Evolutionary conservation across 2,888 invertebrate genomes (phyloP), one percentile per base, ranked within the genome.

Genomic region (Philaethria dido): DNA sequence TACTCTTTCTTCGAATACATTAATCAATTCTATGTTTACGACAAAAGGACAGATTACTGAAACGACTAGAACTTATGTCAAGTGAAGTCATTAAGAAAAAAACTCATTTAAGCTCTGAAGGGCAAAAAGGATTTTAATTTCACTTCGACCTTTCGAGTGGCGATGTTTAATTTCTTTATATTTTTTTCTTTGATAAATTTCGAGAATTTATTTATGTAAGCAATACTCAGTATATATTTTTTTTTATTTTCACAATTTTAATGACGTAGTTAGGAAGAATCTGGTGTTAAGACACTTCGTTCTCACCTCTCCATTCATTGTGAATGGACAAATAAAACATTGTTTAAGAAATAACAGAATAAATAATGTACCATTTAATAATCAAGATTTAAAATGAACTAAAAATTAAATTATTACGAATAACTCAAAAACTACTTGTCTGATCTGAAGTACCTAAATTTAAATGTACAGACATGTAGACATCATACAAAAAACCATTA

Each of bases 1-100:
- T 8, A 2, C 20, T 47, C 14, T 48, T 14, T 20, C 18, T 54
- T 3, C 20, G 36, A 39, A 22, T 39, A 20, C 14, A 42, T 39
- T 39, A 9, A 57, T 25, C 22, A 57, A 29, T 42, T 57, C 11
- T 5, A 42, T 42, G 14, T 57, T 42, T 57, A 25, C 42, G 22
- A 22, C 22, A 42, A 11, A 33, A 6, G 14, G 18, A 45, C 45
- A 29, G 18, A 45, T 18, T n/a, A n/a, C 45, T 25, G n/a, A 29
- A 44, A n/a, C 16, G 3, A 25, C 5, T 9, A 29, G 61, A 25
- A 62, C 42, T 59, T 65, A 65, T 60, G 54, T 44, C 54, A 59
- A 59, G 42, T 20, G 50, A 42, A n/a, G 61, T 68, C 63, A 61
- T 70, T 68, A 70, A 9, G 50, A 33, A 62, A 63, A 62, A 64